Percentiles rank a stretch among this genome's conserved stretches.
phyloP scores from a whole-genome alignment of 2,113 vertebrate species.

The Tursiops truncatus region DNA sequence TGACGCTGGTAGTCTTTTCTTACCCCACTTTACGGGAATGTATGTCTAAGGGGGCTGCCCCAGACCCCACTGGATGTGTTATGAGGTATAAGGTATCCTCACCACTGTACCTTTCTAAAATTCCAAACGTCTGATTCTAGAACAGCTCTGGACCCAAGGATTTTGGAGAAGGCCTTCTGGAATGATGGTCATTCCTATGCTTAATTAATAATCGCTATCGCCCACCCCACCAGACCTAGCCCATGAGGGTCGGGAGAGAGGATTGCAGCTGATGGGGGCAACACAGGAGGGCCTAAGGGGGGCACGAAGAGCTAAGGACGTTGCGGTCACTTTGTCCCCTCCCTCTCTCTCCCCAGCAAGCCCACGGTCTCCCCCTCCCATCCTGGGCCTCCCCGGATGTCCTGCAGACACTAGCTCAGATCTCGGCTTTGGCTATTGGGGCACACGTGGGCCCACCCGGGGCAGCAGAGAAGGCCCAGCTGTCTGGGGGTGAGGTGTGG shows the following conservation, averaged over 20 bases:
- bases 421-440: constrained; percentile 82
- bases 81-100: neutral
- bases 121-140: neutral
- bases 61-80: neutral
- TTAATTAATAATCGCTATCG: too few relatives aligned
- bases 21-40: neutral
- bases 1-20: neutral
- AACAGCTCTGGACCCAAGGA: neutral
- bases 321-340: neutral
- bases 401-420: constrained; percentile 83
- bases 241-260: neutral
- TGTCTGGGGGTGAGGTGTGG: constrained; percentile 84
- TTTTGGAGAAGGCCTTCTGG: neutral
- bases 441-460: constrained; percentile 84
- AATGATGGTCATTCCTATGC: too few relatives aligned
- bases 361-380: constrained; percentile 87
- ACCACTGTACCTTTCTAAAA: neutral
- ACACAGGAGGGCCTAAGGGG: neutral
- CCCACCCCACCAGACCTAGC: neutral
- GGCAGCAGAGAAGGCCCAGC: constrained; percentile 86
- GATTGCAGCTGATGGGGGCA: neutral
- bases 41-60: neutral
- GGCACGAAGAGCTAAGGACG: neutral
- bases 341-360: constrained; percentile 62
- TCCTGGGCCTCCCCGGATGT: constrained; percentile 87